A percentile compares a stretch with the other conserved stretches of the same genome.
These are phyloP conservation scores for Istiophorus platypterus DNA, from an alignment of 2,113 vertebrate species.

Conservation along the genomic window DNA sequence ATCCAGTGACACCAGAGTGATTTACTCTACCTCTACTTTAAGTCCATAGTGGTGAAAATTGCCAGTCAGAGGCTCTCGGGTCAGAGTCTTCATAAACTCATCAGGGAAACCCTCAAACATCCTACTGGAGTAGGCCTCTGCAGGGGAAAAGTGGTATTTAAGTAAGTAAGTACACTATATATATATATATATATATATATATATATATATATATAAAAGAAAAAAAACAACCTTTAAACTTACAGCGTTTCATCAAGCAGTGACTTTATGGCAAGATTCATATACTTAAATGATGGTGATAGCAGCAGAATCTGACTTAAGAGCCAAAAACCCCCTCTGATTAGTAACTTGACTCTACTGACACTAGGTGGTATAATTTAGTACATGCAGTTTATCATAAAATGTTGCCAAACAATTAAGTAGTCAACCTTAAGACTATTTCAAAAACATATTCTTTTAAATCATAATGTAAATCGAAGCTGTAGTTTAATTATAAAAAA, in stretches of 20 bases:
- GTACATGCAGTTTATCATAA: slow-evolving; percentile 1
- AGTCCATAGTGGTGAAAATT: slow-evolving; percentile 87
- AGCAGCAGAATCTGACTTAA: not conserved
- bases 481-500: too few species aligned
- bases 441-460: not conserved
- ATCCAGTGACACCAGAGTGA: not conserved
- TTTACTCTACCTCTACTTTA: slow-evolving; percentile 75
- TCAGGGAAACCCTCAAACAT: slow-evolving; percentile 81
- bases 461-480: not conserved
- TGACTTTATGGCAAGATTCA: not conserved
- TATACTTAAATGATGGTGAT: not conserved
- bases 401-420: not conserved
- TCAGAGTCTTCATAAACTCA: slow-evolving; percentile 74
- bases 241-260: not conserved
- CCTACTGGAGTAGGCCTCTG: slow-evolving; percentile 79
- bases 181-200: too few species aligned
- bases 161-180: not conserved
- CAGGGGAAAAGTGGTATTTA: not conserved
- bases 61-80: slow-evolving; percentile 83
- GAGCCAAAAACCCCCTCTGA: not conserved
- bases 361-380: slow-evolving; percentile 49
- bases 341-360: slow-evolving; percentile 43
- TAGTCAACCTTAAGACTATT: not conserved
- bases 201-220: not conserved
- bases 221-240: not conserved